Evolutionary conservation across 2,888 invertebrate genomes (phyloP).

Genomic region (Thereva unica): DNA sequence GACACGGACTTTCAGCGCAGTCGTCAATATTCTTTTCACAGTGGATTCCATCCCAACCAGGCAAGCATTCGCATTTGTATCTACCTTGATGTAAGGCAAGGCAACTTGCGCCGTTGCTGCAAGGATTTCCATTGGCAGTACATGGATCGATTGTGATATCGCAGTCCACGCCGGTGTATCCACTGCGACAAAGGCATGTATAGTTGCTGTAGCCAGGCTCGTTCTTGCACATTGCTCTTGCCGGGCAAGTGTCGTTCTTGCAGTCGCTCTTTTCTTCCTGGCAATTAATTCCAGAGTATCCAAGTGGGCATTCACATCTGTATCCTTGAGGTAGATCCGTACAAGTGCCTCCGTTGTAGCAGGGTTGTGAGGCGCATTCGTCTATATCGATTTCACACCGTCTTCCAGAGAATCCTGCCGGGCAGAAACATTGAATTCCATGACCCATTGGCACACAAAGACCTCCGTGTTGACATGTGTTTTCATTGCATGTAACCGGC

Average conservation of each 20-base stretch:
- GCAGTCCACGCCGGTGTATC: constrained; percentile 91
- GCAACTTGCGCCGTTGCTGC: constrained; percentile 87
- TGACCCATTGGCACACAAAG: constrained; percentile 88
- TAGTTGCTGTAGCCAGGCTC: constrained; percentile 86
- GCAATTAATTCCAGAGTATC: constrained; percentile 91
- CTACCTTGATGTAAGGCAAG: constrained; percentile 88
- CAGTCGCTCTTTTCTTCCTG: constrained; percentile 93
- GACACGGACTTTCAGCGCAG: constrained; percentile 89
- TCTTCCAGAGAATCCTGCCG: constrained; percentile 91
- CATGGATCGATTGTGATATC: constrained; percentile 92
- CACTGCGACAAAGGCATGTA: constrained; percentile 91
- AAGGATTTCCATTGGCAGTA: constrained; percentile 86
- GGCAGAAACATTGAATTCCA: constrained; percentile 88
- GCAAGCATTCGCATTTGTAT: constrained; percentile 91
- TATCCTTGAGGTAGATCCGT: constrained; percentile 92
- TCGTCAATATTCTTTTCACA: constrained; percentile 94
- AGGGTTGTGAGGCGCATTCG: constrained; percentile 92
- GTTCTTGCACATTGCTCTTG: constrained; percentile 96
- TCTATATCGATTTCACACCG: constrained; percentile 94
- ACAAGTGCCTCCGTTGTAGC: constrained; percentile 91
- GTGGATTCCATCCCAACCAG: constrained; percentile 96
- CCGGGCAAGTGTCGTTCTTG: constrained; percentile 86
- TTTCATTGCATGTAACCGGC: constrained; percentile 83
- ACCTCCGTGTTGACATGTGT: constrained; percentile 88
- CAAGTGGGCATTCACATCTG: constrained; percentile 82